Evolutionary conservation across 2,888 invertebrate species (phyloP).

Genomic region (Auanema freiburgensis): DNA sequence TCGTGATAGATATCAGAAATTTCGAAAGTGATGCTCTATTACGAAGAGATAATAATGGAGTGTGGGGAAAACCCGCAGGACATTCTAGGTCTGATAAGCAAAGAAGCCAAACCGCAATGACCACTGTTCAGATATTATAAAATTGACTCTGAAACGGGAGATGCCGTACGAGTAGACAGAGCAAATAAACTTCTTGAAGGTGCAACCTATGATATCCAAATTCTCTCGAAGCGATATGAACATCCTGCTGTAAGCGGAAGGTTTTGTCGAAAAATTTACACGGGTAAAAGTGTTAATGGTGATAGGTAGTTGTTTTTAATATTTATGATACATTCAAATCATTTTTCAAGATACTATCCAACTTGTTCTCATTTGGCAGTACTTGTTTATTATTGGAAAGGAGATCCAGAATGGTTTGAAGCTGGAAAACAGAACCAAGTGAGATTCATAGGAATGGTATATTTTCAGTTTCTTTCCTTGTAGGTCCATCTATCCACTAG

Average conservation of each 20-base stretch:
- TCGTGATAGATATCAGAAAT: slow-evolving; percentile 39
- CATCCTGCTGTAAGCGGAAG: slow-evolving; percentile 36
- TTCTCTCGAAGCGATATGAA: slow-evolving; percentile 44
- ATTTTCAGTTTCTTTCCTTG: neutral
- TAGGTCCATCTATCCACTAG: neutral
- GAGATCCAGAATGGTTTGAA: slow-evolving; percentile 30
- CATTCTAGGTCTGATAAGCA: slow-evolving; percentile 18
- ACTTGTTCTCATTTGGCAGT: slow-evolving; percentile 28
- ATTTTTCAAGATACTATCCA: slow-evolving; percentile 8
- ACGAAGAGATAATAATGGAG: slow-evolving; percentile 44
- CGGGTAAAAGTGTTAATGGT: slow-evolving; percentile 24
- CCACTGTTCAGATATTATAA: slow-evolving; percentile 30
- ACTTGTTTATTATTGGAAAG: slow-evolving; percentile 49
- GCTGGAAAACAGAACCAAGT: slow-evolving; percentile 22
- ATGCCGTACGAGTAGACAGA: slow-evolving; percentile 38
- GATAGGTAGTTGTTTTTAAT: slow-evolving; percentile 10
- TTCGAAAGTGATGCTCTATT: slow-evolving; percentile 21
- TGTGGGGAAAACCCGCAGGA: slow-evolving; percentile 49
- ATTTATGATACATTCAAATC: slow-evolving; percentile 3
- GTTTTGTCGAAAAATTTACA: slow-evolving; percentile 49
- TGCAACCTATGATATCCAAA: slow-evolving; percentile 32
- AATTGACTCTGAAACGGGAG: slow-evolving; percentile 29
- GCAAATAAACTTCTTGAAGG: slow-evolving; percentile 24
- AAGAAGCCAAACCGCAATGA: neutral
- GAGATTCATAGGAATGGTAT: too few relatives aligned